Base-by-base conservation (phyloP, 2,113 vertebrate species). In the Pseudorectes ferrugineus region DNA sequence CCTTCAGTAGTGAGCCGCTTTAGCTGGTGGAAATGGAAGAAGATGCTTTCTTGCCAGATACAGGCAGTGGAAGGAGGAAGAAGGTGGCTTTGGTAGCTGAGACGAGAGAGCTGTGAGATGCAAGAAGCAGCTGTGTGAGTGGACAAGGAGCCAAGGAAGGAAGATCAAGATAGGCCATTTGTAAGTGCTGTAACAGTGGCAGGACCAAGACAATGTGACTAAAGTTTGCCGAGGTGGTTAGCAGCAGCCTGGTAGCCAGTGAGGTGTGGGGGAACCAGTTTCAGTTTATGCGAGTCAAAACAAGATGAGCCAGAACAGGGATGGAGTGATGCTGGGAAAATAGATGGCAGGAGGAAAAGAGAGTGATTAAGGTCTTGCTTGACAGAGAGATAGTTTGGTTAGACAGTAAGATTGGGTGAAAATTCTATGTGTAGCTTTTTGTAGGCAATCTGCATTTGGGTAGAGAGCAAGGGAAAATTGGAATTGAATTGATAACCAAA, bases 91-190 rank as follows among this genome's bases (percentile, higher is more conserved):
- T 29, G 29, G 31, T 28, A 24, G 14, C 0, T 5, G 33, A 58
- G 20, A 15, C 0, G 0, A 31, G 25, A 43, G 26, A 28, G 13
- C 18, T 4, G 2, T 4, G 24, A 66, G 2, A 7, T 38, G 21
- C 42, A 52, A 35, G n/a, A n/a, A 86, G 29, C 29, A 33, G 38
- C 42, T 31, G 26, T 18, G 14, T 0, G 4, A 61, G 63, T 10
- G 3, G 25, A 29, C 7, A 3, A 42, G 48, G 29, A 67, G 40
- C 6, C 9, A 7, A 43, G 28, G 29, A 17, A n/a, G 31, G 33
- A 54, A 66, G 35, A 29, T 23, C 9, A 2, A 36, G 25, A 24
- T 20, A 29, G 59, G 26, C 26, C 11, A 6, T 26, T 25, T 45
- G 1, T 14, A 33, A 46, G 22, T 17, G 22, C 24, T 61, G 43